Conservation (phyloP, 2,113 vertebrate genomes). For the Brachypteracias leptosomus region DNA sequence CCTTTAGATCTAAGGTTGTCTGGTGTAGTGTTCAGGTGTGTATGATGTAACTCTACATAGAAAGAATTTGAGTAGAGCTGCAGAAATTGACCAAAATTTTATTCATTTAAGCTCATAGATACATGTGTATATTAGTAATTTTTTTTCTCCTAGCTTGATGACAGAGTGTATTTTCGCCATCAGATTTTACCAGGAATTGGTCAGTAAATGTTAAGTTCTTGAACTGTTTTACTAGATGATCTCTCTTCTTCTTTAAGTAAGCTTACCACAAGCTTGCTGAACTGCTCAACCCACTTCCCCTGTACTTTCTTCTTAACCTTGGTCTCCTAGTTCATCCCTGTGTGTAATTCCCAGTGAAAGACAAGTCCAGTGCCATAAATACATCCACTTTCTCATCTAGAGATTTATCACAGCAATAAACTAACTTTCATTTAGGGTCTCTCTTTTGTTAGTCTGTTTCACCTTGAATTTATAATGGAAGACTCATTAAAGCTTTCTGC, state of each 20-base stretch:
- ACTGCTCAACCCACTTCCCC: neutral
- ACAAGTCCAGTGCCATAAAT: neutral
- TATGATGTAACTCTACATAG: neutral
- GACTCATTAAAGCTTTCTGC: neutral
- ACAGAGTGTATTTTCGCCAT: neutral
- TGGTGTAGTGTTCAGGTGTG: neutral
- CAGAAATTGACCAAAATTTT: neutral
- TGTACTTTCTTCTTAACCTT: neutral
- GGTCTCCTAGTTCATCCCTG: neutral
- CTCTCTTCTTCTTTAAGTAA: neutral
- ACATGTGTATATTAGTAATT: neutral
- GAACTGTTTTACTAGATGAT: neutral
- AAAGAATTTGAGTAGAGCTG: neutral
- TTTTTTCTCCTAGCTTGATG: neutral
- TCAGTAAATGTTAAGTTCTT: neutral
- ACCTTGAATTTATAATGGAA: conserved; percentile 10
- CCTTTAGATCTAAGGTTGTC: neutral
- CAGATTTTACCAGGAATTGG: neutral
- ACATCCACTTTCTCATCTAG: neutral
- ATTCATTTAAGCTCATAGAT: neutral
- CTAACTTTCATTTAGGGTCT: neutral
- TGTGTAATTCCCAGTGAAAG: neutral
- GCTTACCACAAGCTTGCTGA: neutral
- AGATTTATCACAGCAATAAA: conserved; percentile 14
- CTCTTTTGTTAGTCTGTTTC: conserved; percentile 12